A percentile compares a stretch with the other conserved stretches of the same genome.
These are phyloP conservation scores for Tipula helvola DNA, from an alignment of 2,888 invertebrate species.

Conservation along the genomic window DNA sequence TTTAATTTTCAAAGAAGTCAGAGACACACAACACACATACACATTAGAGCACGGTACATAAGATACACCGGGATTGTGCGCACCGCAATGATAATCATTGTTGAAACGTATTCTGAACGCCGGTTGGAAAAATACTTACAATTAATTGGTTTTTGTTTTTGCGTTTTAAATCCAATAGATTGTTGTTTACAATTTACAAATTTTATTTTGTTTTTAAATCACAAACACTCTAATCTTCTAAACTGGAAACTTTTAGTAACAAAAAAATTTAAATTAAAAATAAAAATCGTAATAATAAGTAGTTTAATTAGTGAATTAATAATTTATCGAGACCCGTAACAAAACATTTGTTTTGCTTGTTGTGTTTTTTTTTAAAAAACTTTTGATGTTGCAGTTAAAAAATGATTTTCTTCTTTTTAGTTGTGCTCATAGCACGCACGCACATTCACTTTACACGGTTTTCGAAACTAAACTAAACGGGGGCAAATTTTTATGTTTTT, in stretches of 20 bases:
- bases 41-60: not conserved
- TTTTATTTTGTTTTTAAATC: not conserved
- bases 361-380: not conserved
- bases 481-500: not conserved
- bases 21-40: not conserved
- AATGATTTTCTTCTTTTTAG: not conserved
- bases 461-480: not conserved
- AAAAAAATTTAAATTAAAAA: not conserved
- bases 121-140: not conserved
- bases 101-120: not conserved
- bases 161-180: slow-evolving; percentile 4
- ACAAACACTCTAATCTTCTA: not conserved
- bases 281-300: not conserved
- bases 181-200: not conserved
- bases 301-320: not conserved
- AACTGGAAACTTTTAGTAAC: not conserved
- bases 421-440: slow-evolving; percentile 4
- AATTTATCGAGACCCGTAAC: not conserved
- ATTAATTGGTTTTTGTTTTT: not conserved
- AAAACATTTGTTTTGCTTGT: not conserved
- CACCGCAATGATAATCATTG: not conserved
- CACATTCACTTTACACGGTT: slow-evolving; percentile 4
- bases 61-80: not conserved
- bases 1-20: not conserved
- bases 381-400: not conserved